Percentiles rank a stretch among this genome's conserved stretches.
Evolutionary conservation across 2,113 vertebrate genomes (phyloP).

Genomic region (Xiphophorus maculatus): DNA sequence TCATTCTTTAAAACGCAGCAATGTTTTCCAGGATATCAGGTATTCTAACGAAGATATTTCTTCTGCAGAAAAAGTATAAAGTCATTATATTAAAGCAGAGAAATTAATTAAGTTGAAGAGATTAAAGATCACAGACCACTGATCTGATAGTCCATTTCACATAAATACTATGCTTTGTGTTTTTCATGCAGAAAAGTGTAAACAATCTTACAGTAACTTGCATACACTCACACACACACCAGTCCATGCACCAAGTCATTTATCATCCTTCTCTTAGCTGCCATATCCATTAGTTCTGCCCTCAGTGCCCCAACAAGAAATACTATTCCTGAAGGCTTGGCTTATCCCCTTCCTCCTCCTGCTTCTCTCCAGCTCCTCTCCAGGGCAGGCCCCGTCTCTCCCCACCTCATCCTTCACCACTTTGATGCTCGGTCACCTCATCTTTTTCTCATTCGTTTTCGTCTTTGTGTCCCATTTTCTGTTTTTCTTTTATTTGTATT

Average conservation of each 20-base stretch:
- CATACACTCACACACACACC: constrained; percentile 19
- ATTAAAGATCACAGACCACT: constrained; percentile 49
- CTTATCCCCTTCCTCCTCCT: constrained; percentile 48
- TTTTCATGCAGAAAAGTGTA: constrained; percentile 43
- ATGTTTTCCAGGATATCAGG: too few relatives aligned
- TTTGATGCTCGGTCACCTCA: constrained; percentile 51
- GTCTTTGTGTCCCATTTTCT: constrained; percentile 17
- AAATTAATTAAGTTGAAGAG: constrained; percentile 6
- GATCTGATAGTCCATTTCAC: constrained; percentile 59
- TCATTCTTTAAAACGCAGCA: too few relatives aligned
- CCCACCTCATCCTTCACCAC: constrained; percentile 31
- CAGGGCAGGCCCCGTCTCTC: constrained; percentile 31
- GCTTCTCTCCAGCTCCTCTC: constrained; percentile 35
- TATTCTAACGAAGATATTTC: neutral
- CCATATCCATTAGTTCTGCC: constrained; percentile 71
- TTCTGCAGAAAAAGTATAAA: neutral
- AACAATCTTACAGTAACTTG: constrained; percentile 40
- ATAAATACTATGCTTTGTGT: constrained; percentile 34
- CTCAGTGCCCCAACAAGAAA: constrained; percentile 63
- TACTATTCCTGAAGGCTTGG: constrained; percentile 65
- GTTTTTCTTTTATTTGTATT: constrained; percentile 18
- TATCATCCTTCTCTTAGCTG: constrained; percentile 72
- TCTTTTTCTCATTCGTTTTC: constrained; percentile 41
- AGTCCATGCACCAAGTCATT: constrained; percentile 38
- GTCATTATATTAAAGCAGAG: neutral